phyloP scores from a whole-genome alignment of 1,140 invertebrate genomes.

The Formica exsecta region DNA sequence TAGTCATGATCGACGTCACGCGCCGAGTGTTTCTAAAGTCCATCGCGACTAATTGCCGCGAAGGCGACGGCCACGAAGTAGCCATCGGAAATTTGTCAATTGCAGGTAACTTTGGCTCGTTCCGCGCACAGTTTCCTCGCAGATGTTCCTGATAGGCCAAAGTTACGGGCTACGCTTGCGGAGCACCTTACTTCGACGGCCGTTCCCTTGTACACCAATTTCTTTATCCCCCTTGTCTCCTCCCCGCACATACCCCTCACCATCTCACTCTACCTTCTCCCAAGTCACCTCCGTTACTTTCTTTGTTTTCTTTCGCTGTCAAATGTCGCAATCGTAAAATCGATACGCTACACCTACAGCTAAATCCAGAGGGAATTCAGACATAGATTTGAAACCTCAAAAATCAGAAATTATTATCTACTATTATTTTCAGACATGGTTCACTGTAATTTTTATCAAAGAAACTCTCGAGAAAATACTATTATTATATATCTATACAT shows the following conservation, averaged over 20 bases:
- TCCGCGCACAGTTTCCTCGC: conserved; percentile 67
- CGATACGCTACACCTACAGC: conserved; percentile 21
- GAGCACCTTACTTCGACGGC: conserved; percentile 58
- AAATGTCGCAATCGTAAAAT: conserved; percentile 58
- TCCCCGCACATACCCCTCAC: no score
- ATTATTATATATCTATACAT: background rate
- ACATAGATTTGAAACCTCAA: conserved; percentile 14
- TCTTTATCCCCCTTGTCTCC: conserved; percentile 8
- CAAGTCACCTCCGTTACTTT: conserved; percentile 44
- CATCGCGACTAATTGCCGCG: conserved; percentile 74
- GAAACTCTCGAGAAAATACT: background rate
- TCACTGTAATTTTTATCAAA: background rate
- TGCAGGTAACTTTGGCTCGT: conserved; percentile 73
- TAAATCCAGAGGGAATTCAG: conserved; percentile 42
- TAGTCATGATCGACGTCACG: conserved; percentile 72
- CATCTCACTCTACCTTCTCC: background rate
- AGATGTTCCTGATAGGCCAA: conserved; percentile 75
- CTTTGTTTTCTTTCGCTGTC: conserved; percentile 42
- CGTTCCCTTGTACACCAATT: conserved; percentile 29
- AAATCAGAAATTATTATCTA: background rate
- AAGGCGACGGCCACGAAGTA: conserved; percentile 69
- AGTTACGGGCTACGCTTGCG: conserved; percentile 71
- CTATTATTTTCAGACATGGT: background rate
- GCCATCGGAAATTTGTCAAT: conserved; percentile 77
- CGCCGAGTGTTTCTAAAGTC: conserved; percentile 71